Percentiles rank a stretch among this genome's conserved stretches.
phyloP scores from a whole-genome alignment of 2,113 vertebrate genomes.

The Platysteira castanea region DNA sequence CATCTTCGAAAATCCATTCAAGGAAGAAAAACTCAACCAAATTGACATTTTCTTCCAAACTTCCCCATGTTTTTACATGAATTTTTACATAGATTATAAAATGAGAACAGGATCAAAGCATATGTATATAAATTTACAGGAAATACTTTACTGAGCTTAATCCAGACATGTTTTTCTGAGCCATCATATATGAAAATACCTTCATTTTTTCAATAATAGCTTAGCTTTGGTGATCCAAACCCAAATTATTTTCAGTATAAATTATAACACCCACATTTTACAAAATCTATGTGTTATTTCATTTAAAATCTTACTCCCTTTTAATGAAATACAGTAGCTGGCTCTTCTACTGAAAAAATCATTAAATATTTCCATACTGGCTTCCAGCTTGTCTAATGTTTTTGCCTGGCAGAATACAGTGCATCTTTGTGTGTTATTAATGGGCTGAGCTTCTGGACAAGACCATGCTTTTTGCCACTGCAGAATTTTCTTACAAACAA shows the following conservation, averaged over 20 bases:
- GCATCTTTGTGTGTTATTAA: conserved; percentile 69
- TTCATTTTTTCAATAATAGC: background rate
- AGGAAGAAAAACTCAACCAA: background rate
- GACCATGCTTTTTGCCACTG: conserved; percentile 1
- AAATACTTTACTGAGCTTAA: background rate
- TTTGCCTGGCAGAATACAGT: conserved; percentile 66
- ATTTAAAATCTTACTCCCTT: conserved; percentile 9
- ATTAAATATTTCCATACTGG: conserved; percentile 70
- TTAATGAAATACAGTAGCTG: conserved; percentile 59
- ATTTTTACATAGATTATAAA: background rate
- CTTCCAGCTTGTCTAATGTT: conserved; percentile 61
- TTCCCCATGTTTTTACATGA: background rate
- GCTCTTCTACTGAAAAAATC: conserved; percentile 39
- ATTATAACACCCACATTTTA: background rate
- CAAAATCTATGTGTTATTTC: background rate
- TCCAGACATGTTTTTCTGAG: background rate
- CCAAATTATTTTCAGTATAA: conserved; percentile 17
- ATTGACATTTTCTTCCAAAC: background rate
- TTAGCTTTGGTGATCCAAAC: background rate
- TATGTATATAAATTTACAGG: background rate
- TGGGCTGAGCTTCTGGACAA: conserved; percentile 52
- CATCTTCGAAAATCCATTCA: background rate
- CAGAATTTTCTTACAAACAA: conserved; percentile 1
- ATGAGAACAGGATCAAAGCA: background rate
- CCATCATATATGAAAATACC: background rate